Base-by-base conservation (phyloP, 2,888 invertebrate species). In the Hyposoter didymator region DNA sequence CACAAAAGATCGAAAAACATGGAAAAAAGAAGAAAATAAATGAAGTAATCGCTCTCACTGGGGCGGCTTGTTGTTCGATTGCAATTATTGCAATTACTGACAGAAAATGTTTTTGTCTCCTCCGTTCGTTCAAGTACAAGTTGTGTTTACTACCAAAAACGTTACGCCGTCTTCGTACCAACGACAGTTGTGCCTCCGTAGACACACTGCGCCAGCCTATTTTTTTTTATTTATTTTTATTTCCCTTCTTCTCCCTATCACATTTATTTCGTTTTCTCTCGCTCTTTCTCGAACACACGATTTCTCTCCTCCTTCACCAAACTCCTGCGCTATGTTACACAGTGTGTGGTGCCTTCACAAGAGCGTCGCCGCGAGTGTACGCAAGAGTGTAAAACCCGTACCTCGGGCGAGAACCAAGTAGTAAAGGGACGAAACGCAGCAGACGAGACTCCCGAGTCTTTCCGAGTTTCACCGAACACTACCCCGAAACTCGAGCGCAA, bases 101-200 rank as follows among this genome's bases (percentile, higher is more conserved):
- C 32, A 35, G 12, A 43, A 45, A 43, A 59, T 10, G 45, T 78
- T 45, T 67, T 43, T 69, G n/a, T 17, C 52, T 14, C 5, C 28
- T n/a, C 17, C 19, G 39, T 8, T 87, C 85, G 83, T 84, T 87
- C 84, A 78, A 84, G 88, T 75, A 87, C 85, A 84, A 88, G 88
- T 87, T 84, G 78, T 91, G 91, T 91, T 91, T 91, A 91, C 91
- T 88, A 90, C 89, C 89, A 89, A 87, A 67, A 59, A 47, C 49
- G 66, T 79, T 79, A 74, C 49, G 59, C 47, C 85, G 67, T 32
- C 14, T 12, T 69, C 39, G 69, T 75, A 49, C 72, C 67, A 62
- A 55, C 78, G 76, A 64, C 67, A 67, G 73, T 70, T 45, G 75
- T 59, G 84, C 73, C 73, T 69, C 75, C 43, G 47, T 12, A 39